Percentiles rank a stretch among this genome's conserved stretches.
Evolutionary conservation across 1,140 invertebrate species (phyloP).

Genomic region (Drosophila virilis): DNA sequence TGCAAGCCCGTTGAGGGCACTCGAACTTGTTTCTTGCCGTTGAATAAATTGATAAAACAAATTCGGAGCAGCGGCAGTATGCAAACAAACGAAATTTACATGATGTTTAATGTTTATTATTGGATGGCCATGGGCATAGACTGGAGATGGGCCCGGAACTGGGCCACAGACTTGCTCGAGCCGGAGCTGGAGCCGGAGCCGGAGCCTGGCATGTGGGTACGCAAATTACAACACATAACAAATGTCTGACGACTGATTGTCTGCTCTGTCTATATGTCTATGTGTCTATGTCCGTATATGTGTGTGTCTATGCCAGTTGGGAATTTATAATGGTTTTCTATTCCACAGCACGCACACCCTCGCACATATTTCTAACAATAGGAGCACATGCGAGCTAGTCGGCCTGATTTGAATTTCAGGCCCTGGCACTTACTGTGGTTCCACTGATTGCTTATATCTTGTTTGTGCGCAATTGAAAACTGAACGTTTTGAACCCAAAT

Average conservation of each 20-base stretch:
- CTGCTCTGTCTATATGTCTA: slow-evolving; percentile 21
- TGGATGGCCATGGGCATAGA: slow-evolving; percentile 12
- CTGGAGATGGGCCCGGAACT: neutral
- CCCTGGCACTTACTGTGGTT: slow-evolving; percentile 41
- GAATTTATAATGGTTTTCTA: slow-evolving; percentile 70
- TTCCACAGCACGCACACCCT: slow-evolving; percentile 14
- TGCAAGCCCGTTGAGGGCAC: neutral
- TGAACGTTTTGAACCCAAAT: slow-evolving; percentile 38
- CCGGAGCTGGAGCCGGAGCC: neutral
- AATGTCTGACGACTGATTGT: slow-evolving; percentile 69
- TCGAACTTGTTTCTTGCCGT: slow-evolving; percentile 23
- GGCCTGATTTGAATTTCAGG: slow-evolving; percentile 19
- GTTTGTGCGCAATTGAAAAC: slow-evolving; percentile 24
- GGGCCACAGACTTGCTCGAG: neutral
- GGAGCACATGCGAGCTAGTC: slow-evolving; percentile 12
- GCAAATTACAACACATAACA: slow-evolving; percentile 76
- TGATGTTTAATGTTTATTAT: slow-evolving; percentile 71
- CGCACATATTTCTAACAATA: slow-evolving; percentile 34
- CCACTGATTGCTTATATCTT: slow-evolving; percentile 56
- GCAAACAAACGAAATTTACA: slow-evolving; percentile 66
- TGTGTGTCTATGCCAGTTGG: slow-evolving; percentile 49
- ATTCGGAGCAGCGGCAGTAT: slow-evolving; percentile 11
- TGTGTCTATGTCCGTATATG: neutral
- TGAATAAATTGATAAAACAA: slow-evolving; percentile 70
- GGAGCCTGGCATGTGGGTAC: slow-evolving; percentile 42